These are phyloP conservation scores for Dascillus cervinus DNA, from an alignment of 2,888 invertebrate species.

Conservation along the genomic window DNA sequence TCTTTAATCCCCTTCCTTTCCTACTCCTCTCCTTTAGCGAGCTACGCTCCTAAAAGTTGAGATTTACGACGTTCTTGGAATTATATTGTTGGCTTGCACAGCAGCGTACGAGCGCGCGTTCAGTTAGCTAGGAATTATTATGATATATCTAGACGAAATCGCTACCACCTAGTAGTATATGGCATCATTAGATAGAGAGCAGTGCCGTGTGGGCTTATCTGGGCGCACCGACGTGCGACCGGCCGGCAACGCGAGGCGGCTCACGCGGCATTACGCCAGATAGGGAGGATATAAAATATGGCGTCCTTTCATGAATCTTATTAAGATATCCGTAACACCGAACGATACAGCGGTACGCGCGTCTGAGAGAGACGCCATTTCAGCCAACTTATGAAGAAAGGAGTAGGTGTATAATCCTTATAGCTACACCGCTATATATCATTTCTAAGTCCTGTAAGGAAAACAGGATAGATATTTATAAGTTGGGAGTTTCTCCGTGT, in stretches of 20 bases:
- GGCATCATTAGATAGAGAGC: conserved; percentile 38
- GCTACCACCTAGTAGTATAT: conserved; percentile 37
- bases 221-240: conserved; percentile 17
- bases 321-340: conserved; percentile 63
- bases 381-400: conserved; percentile 48
- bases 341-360: conserved; percentile 45
- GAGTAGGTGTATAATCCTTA: conserved; percentile 48
- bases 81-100: conserved; percentile 54
- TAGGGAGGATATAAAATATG: conserved; percentile 69
- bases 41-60: conserved; percentile 57
- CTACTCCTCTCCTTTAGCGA: conserved; percentile 46
- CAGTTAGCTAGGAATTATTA: conserved; percentile 47
- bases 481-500: conserved; percentile 40
- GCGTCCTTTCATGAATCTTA: conserved; percentile 78
- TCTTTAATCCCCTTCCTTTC: conserved; percentile 62
- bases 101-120: conserved; percentile 35
- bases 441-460: conserved; percentile 45
- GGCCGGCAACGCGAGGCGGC: conserved; percentile 28
- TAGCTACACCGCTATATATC: conserved; percentile 46
- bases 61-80: conserved; percentile 61
- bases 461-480: conserved; percentile 47
- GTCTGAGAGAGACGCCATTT: conserved; percentile 33
- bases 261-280: conserved; percentile 39
- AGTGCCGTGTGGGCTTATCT: conserved; percentile 25
- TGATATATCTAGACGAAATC: conserved; percentile 47